Evolutionary conservation across 1,140 invertebrate genomes (phyloP).

Genomic region (Dendroctonus valens): DNA sequence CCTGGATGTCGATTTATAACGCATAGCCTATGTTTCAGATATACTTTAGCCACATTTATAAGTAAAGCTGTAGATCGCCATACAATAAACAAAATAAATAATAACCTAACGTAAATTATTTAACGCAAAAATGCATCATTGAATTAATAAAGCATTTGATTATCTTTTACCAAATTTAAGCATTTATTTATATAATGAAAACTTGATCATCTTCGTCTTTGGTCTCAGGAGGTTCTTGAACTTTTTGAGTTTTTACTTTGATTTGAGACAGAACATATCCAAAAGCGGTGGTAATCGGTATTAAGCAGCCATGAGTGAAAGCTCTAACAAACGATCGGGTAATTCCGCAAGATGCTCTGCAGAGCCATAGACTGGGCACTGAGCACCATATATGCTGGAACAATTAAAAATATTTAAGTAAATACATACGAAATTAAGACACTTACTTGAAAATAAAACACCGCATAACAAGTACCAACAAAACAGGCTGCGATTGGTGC

Average conservation of each 20-base stretch:
- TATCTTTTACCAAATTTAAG: no score
- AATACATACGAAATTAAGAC: background rate
- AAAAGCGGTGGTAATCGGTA: conserved; percentile 61
- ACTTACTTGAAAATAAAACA: conserved; percentile 67
- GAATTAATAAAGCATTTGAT: no score
- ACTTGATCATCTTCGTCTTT: conserved; percentile 53
- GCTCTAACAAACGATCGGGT: conserved; percentile 58
- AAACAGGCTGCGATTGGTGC: conserved; percentile 67
- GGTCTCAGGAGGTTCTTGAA: conserved; percentile 35
- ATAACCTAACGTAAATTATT: no score
- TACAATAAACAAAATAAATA: no score
- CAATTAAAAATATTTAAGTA: conserved; percentile 1
- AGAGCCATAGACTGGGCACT: conserved; percentile 62
- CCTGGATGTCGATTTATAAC: no score
- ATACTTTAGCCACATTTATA: no score
- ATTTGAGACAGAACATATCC: conserved; percentile 67
- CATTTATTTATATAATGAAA: conserved; percentile 36
- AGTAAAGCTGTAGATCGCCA: no score
- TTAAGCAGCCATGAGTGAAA: conserved; percentile 61
- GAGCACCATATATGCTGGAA: conserved; percentile 73
- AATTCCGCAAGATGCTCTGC: conserved; percentile 67
- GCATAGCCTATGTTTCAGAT: no score
- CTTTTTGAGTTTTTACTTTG: conserved; percentile 48
- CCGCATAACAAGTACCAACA: conserved; percentile 72
- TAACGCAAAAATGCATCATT: no score